Evolutionary conservation across 1,140 invertebrate species (phyloP).

Genomic region (Drosophila subobscura): DNA sequence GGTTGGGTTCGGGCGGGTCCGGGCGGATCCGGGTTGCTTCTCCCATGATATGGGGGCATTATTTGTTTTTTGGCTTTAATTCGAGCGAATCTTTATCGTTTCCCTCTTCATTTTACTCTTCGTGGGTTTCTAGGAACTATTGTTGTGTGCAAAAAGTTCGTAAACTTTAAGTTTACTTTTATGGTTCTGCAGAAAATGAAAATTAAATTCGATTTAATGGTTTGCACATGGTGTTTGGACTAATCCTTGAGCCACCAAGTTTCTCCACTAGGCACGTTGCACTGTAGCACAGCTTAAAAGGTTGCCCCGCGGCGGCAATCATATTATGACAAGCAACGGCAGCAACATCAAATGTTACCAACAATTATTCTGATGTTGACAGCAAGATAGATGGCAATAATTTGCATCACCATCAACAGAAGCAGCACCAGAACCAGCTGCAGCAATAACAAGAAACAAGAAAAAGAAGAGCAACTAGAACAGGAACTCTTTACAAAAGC

Average conservation of each 20-base stretch:
- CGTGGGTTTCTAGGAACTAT: conserved; percentile 61
- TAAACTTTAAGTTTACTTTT: conserved; percentile 49
- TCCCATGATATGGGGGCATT: conserved; percentile 38
- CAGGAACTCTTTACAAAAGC: no score
- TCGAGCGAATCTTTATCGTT: background rate
- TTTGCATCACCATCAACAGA: conserved; percentile 52
- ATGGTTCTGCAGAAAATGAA: conserved; percentile 47
- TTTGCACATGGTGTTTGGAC: background rate
- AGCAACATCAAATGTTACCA: conserved; percentile 67
- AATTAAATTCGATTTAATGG: conserved; percentile 11
- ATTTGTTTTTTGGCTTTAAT: conserved; percentile 34
- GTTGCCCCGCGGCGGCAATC: conserved; percentile 35
- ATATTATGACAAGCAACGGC: conserved; percentile 64
- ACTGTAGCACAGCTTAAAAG: conserved; percentile 43
- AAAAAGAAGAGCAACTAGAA: no score
- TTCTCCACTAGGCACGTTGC: conserved; percentile 13
- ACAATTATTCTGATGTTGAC: conserved; percentile 77
- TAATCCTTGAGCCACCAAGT: no score
- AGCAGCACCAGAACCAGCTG: conserved; percentile 2
- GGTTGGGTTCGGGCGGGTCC: no score
- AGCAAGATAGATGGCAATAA: conserved; percentile 68
- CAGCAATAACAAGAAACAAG: conserved; percentile 9
- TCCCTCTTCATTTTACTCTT: background rate
- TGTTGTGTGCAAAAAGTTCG: conserved; percentile 54
- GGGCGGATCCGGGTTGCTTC: no score